Evolutionary conservation across 1,140 invertebrate genomes (phyloP).

Genomic region (Bathynomus jamesi): DNA sequence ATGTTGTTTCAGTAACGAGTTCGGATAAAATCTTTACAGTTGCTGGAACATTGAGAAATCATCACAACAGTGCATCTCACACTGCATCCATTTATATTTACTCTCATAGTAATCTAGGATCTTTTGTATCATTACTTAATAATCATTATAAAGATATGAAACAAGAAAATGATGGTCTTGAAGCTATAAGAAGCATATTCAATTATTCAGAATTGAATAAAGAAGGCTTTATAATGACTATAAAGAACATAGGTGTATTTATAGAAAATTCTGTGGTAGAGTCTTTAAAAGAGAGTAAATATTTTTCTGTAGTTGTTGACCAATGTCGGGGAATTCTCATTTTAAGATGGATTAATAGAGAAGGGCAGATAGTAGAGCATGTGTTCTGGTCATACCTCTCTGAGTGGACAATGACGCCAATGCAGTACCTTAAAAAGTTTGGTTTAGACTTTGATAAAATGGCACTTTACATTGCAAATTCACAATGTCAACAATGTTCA

Average conservation of each 20-base stretch:
- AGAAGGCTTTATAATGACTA: neutral
- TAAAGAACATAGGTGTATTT: neutral
- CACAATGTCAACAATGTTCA: neutral
- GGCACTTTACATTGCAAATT: neutral
- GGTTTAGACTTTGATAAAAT: neutral
- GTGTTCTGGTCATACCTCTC: neutral
- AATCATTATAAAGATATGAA: neutral
- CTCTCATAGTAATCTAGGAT: neutral
- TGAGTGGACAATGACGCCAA: neutral
- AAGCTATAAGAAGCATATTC: neutral
- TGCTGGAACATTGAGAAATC: neutral
- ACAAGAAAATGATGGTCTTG: neutral
- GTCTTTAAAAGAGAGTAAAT: neutral
- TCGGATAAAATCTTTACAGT: neutral
- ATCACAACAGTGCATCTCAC: neutral
- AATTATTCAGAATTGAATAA: neutral
- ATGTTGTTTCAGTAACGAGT: neutral
- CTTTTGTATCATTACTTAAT: neutral
- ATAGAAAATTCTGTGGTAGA: neutral
- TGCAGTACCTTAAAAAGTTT: neutral
- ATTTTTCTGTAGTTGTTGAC: neutral
- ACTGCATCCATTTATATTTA: neutral
- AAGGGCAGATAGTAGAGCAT: neutral
- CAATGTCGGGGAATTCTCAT: neutral
- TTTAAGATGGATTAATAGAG: neutral